phyloP scores from a whole-genome alignment of 2,797 vertebrate genomes.

The Chelonia mydas region DNA sequence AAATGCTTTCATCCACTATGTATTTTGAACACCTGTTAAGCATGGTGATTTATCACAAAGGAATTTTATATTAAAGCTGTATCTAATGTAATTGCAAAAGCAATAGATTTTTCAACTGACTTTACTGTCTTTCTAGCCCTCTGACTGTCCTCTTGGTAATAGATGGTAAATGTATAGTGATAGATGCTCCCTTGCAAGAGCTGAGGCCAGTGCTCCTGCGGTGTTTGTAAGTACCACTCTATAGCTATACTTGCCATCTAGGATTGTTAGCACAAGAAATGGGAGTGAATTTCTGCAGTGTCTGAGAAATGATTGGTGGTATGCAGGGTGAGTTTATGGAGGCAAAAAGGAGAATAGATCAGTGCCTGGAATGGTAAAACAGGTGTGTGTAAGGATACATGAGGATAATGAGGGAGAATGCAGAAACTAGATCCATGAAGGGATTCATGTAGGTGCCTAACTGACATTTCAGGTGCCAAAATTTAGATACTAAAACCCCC shows the following conservation, averaged over 20 bases:
- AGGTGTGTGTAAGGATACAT: background rate
- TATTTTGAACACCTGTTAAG: background rate
- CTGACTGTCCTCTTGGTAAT: background rate
- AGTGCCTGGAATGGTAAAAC: background rate
- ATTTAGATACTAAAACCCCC: background rate
- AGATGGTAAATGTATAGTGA: background rate
- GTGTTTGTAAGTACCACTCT: background rate
- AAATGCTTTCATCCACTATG: background rate
- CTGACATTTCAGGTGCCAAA: background rate
- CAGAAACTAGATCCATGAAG: background rate
- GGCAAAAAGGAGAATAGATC: background rate
- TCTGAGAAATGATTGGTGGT: background rate
- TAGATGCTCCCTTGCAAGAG: rapidly evolving
- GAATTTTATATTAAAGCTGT: background rate
- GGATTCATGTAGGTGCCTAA: background rate
- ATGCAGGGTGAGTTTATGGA: background rate
- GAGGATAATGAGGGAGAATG: background rate
- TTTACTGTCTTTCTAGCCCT: background rate
- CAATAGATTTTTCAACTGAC: background rate
- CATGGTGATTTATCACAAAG: background rate
- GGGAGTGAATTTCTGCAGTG: background rate
- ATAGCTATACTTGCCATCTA: background rate
- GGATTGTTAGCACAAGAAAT: background rate
- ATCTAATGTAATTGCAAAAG: background rate
- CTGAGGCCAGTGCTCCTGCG: background rate